Evolutionary conservation across 2,888 invertebrate species (phyloP).

Genomic region (Xylophagus ater): DNA sequence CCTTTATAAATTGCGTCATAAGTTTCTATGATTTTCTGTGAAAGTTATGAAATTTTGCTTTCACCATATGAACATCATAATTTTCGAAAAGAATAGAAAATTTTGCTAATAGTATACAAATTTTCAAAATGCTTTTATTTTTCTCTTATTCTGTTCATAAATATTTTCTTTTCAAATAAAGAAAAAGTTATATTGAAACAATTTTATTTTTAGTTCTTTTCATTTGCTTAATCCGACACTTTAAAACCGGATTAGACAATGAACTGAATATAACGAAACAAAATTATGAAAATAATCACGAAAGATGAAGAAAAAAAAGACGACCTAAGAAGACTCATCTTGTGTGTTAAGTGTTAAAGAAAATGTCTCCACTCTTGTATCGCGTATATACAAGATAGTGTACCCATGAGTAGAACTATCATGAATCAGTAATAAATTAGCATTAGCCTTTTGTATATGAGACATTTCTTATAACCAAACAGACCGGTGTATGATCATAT

Average conservation of each 20-base stretch:
- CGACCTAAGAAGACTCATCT: neutral
- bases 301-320: neutral
- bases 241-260: slow-evolving; percentile 20
- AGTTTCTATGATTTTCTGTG: no score
- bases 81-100: no score
- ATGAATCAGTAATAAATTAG: slow-evolving; percentile 24
- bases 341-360: neutral
- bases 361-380: neutral
- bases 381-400: neutral
- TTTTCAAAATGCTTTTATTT: no score
- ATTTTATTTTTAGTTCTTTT: neutral
- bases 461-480: slow-evolving; percentile 19
- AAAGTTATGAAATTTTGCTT: no score
- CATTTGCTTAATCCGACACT: slow-evolving; percentile 21
- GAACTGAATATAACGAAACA: slow-evolving; percentile 8
- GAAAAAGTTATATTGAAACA: slow-evolving; percentile 1
- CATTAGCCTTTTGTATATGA: slow-evolving; percentile 23
- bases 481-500: slow-evolving; percentile 3
- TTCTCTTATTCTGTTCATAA: no score
- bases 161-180: no score
- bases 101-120: no score
- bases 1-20: no score
- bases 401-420: no score
- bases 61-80: no score
- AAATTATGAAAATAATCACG: no score